Conservation (phyloP, 2,888 invertebrate species). For the Clunio marinus region DNA sequence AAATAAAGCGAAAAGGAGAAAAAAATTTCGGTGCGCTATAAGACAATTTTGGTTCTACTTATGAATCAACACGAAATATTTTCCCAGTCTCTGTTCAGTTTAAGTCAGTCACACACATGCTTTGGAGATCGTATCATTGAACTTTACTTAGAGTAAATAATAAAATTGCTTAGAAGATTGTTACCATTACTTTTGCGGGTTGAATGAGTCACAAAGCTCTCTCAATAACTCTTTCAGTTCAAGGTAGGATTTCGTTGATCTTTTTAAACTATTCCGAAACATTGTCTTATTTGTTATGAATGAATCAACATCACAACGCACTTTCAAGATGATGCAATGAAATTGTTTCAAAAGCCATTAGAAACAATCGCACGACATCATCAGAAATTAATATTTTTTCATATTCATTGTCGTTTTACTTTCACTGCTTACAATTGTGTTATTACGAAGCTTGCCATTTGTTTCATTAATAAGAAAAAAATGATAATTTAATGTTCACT, state of each 20-base stretch:
- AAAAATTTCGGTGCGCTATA: conserved; percentile 16
- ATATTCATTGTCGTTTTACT: neutral
- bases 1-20: conserved; percentile 7
- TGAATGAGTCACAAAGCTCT: neutral
- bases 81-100: too few species aligned
- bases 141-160: neutral
- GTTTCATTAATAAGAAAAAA: neutral
- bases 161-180: neutral
- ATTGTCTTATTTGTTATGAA: too few species aligned
- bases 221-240: neutral
- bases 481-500: too few species aligned
- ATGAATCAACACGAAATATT: conserved; percentile 28
- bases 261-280: too few species aligned
- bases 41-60: conserved; percentile 8
- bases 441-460: neutral
- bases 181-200: neutral
- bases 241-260: too few species aligned
- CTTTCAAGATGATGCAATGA: too few species aligned
- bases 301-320: too few species aligned
- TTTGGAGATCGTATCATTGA: conserved; percentile 6
- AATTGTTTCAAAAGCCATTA: too few species aligned
- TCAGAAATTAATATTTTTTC: neutral
- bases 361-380: neutral
- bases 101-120: conserved; percentile 6
- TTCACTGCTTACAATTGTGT: neutral